Percentiles rank a stretch among this genome's conserved stretches.
Evolutionary conservation across 2,888 invertebrate genomes (phyloP).

Genomic region (Dascillus cervinus): DNA sequence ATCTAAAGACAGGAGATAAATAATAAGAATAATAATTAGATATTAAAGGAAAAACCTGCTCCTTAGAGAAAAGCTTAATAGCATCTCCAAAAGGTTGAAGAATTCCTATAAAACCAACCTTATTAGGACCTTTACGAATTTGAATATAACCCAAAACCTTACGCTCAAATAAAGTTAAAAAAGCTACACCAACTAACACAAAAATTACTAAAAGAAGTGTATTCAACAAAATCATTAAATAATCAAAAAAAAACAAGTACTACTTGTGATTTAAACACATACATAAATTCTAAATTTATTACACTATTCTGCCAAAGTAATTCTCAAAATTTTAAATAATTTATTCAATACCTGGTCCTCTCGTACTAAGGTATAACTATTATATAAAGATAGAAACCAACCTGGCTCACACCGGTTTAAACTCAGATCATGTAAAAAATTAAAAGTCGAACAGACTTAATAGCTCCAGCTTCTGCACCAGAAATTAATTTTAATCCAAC

Average conservation of each 20-base stretch:
- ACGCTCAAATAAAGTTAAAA: conserved; percentile 66
- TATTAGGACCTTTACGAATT: conserved; percentile 68
- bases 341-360: conserved; percentile 61
- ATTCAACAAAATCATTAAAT: conserved; percentile 22
- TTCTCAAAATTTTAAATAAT: conserved; percentile 37
- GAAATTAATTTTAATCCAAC: conserved; percentile 72
- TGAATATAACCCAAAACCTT: conserved; percentile 66
- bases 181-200: conserved; percentile 58
- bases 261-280: conserved; percentile 47
- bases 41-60: conserved; percentile 48
- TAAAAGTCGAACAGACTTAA: conserved; percentile 77
- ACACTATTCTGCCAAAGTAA: conserved; percentile 64
- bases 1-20: conserved; percentile 51
- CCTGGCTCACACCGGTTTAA: conserved; percentile 80
- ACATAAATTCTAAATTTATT: conserved; percentile 62
- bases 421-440: conserved; percentile 84
- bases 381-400: conserved; percentile 73
- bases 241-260: conserved; percentile 43
- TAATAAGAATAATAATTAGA: conserved; percentile 57
- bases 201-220: conserved; percentile 50
- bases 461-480: conserved; percentile 57
- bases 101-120: conserved; percentile 54
- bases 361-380: conserved; percentile 64
- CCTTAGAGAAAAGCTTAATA: conserved; percentile 64
- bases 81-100: conserved; percentile 67